Base-by-base conservation (phyloP, 2,888 invertebrate genomes). In the Odontomyia ornata region DNA sequence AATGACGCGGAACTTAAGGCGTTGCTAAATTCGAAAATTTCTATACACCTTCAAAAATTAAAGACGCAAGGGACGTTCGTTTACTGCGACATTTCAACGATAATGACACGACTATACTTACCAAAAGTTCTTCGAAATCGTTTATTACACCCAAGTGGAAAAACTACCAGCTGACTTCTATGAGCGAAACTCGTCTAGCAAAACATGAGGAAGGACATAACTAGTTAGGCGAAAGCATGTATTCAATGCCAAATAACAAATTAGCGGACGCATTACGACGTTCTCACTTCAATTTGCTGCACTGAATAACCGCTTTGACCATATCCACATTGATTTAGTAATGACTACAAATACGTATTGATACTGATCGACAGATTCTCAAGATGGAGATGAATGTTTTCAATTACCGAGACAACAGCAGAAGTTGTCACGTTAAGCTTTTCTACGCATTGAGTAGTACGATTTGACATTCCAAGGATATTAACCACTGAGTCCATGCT, bases 191-290 rank as follows among this genome's bases (percentile, higher is more conserved):
- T 23, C 21, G 65, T 65, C 15, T 65, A 15, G 65, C 65, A 23
- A 15, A 65, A 65, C 4, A 65, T 65, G 30, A n/a, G 36, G 4
- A 65, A 65, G 21, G 65, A 62, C 1, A 62, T 62, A 7, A 18
- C 62, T 11, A 25, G 18, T 62, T 62, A 27, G 62, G 62, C 62
- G 4, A 62, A 62, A 62, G 13, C 62, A 28, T 65, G 30, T 36
- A 28, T 28, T 9, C 36, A 28, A 15, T 65, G 62, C 27, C 62
- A 62, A 62, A 23, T 11, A n/a, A n/a, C n/a, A n/a, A n/a, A n/a
- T n/a, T n/a, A n/a, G n/a, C n/a, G n/a, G n/a, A n/a, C n/a, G n/a
- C 18, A 30, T 65, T 5, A 65, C n/a, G 7, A 65, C 15, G 2
- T 3, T 28, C n/a, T 30, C 65, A 1, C 9, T 18, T 11, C 28